These are phyloP conservation scores for Masnerella sp. DNA, from an alignment of 2,888 invertebrate species.

Conservation along the genomic window DNA sequence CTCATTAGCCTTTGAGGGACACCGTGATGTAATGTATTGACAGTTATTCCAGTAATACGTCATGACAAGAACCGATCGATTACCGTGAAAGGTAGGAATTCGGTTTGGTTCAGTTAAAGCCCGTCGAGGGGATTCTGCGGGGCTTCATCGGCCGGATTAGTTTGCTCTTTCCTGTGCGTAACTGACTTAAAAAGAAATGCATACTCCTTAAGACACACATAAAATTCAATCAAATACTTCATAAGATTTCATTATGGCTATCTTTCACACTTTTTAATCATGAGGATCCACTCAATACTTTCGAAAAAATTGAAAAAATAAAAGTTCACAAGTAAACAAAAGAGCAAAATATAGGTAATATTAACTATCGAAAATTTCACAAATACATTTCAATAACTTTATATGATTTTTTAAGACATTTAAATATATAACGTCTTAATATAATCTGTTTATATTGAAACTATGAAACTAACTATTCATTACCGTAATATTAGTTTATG, in stretches of 20 bases:
- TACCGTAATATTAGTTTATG: too few species aligned
- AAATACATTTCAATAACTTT: too few species aligned
- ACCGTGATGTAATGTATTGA: constrained; percentile 40
- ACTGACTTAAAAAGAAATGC: constrained; percentile 49
- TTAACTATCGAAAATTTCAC: too few species aligned
- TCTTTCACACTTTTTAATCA: too few species aligned
- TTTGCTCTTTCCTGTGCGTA: constrained; percentile 65
- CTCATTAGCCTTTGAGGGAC: constrained; percentile 39
- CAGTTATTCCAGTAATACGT: constrained; percentile 38
- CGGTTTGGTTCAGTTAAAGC: constrained; percentile 63
- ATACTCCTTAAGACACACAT: constrained; percentile 37
- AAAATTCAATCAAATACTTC: constrained; percentile 13
- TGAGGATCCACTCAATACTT: too few species aligned
- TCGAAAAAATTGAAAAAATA: too few species aligned
- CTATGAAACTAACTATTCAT: too few species aligned
- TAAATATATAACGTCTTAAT: too few species aligned
- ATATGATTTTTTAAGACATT: too few species aligned
- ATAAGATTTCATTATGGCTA: neutral
- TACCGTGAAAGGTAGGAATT: constrained; percentile 57
- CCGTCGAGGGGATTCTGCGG: constrained; percentile 63
- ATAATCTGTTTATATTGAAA: too few species aligned
- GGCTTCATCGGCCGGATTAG: constrained; percentile 73
- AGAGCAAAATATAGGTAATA: too few species aligned
- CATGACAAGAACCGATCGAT: constrained; percentile 64
- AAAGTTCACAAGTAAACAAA: too few species aligned